Evolutionary conservation across 2,797 vertebrate genomes (phyloP).

Genomic region (Gorsachius magnificus): DNA sequence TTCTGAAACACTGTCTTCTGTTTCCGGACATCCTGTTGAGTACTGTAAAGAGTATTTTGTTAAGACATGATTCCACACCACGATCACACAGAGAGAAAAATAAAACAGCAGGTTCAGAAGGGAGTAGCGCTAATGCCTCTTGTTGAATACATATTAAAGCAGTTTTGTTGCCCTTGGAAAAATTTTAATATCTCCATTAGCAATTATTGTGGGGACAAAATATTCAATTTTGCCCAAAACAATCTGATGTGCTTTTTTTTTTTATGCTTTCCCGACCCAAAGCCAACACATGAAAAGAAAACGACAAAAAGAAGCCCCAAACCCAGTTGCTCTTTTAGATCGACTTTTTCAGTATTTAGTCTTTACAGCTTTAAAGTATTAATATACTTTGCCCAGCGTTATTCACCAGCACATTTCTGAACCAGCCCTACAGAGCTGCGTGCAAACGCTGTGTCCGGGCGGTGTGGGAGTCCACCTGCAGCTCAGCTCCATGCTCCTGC

Average conservation of each 20-base stretch:
- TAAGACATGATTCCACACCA: background rate
- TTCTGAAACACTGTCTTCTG: background rate
- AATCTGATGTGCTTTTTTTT: background rate
- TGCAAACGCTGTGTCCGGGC: background rate
- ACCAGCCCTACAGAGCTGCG: background rate
- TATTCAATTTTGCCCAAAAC: background rate
- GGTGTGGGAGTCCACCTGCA: background rate
- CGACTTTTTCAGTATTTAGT: background rate
- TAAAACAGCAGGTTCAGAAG: background rate
- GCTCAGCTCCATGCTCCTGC: fast-evolving
- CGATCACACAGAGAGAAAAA: background rate
- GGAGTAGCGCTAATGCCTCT: background rate
- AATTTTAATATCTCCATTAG: background rate
- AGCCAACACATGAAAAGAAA: background rate
- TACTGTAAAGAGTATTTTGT: background rate
- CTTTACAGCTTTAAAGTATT: background rate
- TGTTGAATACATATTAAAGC: background rate
- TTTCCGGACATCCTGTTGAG: background rate
- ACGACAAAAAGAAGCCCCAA: background rate
- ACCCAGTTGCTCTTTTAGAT: background rate
- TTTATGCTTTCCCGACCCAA: background rate
- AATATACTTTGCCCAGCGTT: background rate
- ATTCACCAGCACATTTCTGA: background rate
- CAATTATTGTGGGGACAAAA: background rate
- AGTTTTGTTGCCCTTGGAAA: constrained; percentile 11